These are phyloP conservation scores for Leptarthrus brevirostris DNA, from an alignment of 2,888 invertebrate genomes.

Conservation along the genomic window DNA sequence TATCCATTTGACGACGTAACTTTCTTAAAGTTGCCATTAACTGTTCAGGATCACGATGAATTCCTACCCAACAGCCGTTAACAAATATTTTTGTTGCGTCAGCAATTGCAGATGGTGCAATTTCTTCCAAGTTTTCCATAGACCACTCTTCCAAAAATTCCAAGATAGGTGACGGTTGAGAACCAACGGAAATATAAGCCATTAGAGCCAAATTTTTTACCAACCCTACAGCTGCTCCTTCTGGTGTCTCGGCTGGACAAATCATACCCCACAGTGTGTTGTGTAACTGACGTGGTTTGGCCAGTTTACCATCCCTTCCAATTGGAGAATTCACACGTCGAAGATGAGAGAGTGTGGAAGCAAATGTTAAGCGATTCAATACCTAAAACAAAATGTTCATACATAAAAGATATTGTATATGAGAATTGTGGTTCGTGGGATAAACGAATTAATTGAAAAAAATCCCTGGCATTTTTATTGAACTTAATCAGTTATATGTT, in stretches of 20 bases:
- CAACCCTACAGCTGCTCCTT: constrained; percentile 95
- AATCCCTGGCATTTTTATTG: too few relatives aligned
- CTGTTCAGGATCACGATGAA: constrained; percentile 98
- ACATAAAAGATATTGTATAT: too few relatives aligned
- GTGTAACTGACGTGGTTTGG: constrained; percentile 98
- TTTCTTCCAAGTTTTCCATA: constrained; percentile 99
- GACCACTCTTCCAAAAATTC: constrained; percentile 99
- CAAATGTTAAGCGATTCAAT: constrained; percentile 97
- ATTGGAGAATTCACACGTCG: constrained; percentile 98
- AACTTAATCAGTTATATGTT: too few relatives aligned
- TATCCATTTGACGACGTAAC: constrained; percentile 98
- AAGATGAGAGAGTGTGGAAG: constrained; percentile 97
- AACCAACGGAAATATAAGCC: constrained; percentile 99
- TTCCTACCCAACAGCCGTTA: constrained; percentile 99
- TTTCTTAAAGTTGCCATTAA: constrained; percentile 97
- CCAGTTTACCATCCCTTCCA: constrained; percentile 98
- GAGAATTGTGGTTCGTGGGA: too few relatives aligned
- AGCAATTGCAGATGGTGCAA: constrained; percentile 97
- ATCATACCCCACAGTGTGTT: constrained; percentile 99
- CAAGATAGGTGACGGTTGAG: constrained; percentile 98
- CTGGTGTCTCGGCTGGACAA: constrained; percentile 99
- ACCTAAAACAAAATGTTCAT: constrained; percentile 75
- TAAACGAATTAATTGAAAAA: too few relatives aligned
- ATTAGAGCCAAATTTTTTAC: constrained; percentile 99
- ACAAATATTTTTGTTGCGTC: constrained; percentile 99